These are phyloP conservation scores for Trichogramma evanescens DNA, from an alignment of 2,888 invertebrate genomes.

Conservation along the genomic window DNA sequence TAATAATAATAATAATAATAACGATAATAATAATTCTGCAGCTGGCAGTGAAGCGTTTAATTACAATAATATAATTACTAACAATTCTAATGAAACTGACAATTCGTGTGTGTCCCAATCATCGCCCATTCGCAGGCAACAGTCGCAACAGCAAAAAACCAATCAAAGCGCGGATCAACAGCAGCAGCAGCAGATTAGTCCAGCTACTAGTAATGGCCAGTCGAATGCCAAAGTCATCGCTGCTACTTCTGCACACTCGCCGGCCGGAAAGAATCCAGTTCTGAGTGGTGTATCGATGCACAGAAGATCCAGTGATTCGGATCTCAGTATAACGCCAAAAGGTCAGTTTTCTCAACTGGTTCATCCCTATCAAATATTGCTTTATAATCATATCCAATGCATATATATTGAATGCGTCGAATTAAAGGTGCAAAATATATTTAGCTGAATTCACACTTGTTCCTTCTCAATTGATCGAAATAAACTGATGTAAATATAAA, in stretches of 20 bases:
- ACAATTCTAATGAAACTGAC: constrained; percentile 41
- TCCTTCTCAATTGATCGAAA: no score
- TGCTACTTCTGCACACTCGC: constrained; percentile 42
- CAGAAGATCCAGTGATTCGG: constrained; percentile 86
- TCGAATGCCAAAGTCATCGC: neutral
- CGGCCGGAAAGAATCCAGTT: constrained; percentile 48
- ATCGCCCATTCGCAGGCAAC: constrained; percentile 30
- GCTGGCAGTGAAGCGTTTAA: neutral
- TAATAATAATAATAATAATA: neutral
- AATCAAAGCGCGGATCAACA: constrained; percentile 23
- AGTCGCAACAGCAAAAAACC: constrained; percentile 23
- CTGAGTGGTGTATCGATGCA: constrained; percentile 49
- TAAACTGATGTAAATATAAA: no score
- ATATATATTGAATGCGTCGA: no score
- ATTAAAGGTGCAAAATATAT: no score
- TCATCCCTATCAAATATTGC: no score
- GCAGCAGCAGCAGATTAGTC: constrained; percentile 21
- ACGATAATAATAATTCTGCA: neutral
- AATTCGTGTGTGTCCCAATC: constrained; percentile 46
- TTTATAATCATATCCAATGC: no score
- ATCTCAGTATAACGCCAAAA: constrained; percentile 87
- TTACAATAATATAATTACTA: constrained; percentile 32
- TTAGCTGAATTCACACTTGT: no score
- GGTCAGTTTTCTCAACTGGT: constrained; percentile 52
- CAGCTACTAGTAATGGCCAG: constrained; percentile 13